Base-by-base conservation (phyloP, 2,888 invertebrate genomes). In the Leucophenga maculata region DNA sequence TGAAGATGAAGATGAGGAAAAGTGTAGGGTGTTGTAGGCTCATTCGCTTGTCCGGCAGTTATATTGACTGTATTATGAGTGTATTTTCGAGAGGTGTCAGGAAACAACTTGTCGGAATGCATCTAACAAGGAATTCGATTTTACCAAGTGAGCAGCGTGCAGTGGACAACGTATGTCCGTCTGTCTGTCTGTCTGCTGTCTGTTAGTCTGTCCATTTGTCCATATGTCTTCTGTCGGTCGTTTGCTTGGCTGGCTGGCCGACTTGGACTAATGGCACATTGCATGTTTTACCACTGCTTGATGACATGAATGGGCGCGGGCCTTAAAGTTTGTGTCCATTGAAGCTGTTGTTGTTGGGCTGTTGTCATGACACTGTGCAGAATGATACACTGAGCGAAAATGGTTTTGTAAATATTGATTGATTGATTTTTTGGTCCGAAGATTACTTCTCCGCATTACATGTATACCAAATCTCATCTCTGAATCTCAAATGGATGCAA, bases 111-210 rank as follows among this genome's bases (percentile, higher is more conserved):
- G 88, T 88, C 88, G 87, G 86, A 87, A 88, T 88, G 87, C 88
- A 88, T 88, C 87, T 88, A 88, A 88, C 88, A 88, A 88, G 88
- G 87, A 88, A 88, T 88, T 88, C 86, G 88, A 88, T 88, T 88
- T 88, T 87, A 86, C 84, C 84, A 39, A 74, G 76, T 73, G 62
- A 64, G 62, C 62, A 64, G 62, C 62, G 46, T 64, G 46, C 65
- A 32, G 52, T 32, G 52, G 50, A 31, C 55, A 26, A 14, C 55
- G 18, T 69, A 13, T 20, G 55, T 78, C 74, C 69, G 65, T 26
- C 57, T 44, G 55, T 26, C 57, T 46, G 39, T 44, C 62, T 46
- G 57, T 57, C 50, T 20, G 66, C 73, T 60, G 50, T 65, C 70
- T 32, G 50, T 46, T 18, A 57, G 75, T 65, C 77, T 73, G 74